Percentiles rank a stretch among this genome's conserved stretches.
Conservation (phyloP, 2,797 vertebrate species). For the Heliangelus exortis region DNA sequence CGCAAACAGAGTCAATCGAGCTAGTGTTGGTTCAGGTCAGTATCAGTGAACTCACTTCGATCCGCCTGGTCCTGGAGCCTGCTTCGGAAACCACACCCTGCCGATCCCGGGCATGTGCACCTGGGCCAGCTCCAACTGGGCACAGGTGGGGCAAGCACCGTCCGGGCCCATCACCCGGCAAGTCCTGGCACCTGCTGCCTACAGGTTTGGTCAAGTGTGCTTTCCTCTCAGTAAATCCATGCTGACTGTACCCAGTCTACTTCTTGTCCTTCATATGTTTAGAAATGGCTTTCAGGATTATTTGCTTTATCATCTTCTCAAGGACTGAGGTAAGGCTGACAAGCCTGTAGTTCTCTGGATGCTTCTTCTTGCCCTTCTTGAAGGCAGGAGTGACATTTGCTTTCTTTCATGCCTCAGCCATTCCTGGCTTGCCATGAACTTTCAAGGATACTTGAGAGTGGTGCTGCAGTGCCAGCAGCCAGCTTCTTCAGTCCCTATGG, state of each 20-base stretch:
- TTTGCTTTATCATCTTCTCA: neutral
- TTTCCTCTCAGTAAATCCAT: neutral
- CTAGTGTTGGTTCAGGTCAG: too few species aligned
- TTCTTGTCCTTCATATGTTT: neutral
- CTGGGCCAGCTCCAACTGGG: too few species aligned
- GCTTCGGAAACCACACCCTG: too few species aligned
- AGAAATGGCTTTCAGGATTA: neutral
- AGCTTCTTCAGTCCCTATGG: neutral
- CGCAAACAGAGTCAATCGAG: too few species aligned
- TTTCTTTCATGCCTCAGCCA: neutral
- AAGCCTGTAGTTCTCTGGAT: neutral
- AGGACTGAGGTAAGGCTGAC: neutral
- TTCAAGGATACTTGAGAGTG: neutral
- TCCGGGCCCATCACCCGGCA: too few species aligned
- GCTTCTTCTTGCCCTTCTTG: neutral
- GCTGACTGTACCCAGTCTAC: neutral
- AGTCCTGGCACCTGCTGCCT: too few species aligned
- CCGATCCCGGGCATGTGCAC: too few species aligned
- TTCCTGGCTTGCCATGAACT: neutral
- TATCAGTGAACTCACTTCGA: too few species aligned
- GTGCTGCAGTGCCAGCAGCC: neutral
- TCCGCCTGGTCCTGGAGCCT: too few species aligned
- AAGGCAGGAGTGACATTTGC: neutral
- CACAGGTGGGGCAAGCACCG: too few species aligned
- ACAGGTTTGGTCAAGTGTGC: neutral